Percentiles rank a stretch among this genome's conserved stretches.
These are phyloP conservation scores for Molossus alvarezi DNA, from an alignment of 2,797 vertebrate species.

Conservation along the genomic window DNA sequence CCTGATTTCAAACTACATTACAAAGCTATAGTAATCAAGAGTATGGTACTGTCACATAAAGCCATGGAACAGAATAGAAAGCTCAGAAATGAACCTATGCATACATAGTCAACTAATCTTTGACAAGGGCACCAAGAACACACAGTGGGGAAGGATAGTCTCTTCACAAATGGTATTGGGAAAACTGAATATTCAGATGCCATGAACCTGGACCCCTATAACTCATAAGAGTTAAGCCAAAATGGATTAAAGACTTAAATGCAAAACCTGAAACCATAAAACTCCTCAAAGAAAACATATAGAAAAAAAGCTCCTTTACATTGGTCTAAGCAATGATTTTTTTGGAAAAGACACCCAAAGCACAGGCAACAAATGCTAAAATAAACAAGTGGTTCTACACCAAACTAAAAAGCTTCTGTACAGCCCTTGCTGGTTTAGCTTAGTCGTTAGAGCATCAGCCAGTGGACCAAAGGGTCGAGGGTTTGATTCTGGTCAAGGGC, in stretches of 20 bases:
- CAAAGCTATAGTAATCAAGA: slow-evolving; percentile 6
- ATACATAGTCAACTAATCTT: neutral
- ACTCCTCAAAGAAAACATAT: neutral
- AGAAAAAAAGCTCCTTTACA: neutral
- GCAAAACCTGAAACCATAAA: neutral
- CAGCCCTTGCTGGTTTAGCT: no score
- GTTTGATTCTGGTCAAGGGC: no score
- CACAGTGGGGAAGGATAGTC: neutral
- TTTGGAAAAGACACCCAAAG: neutral
- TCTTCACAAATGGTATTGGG: neutral
- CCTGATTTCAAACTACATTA: neutral
- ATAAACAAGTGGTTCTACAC: no score
- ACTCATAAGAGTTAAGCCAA: neutral
- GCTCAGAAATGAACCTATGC: neutral
- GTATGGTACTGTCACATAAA: neutral
- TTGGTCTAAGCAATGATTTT: neutral
- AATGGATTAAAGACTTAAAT: neutral
- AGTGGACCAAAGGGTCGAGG: no score
- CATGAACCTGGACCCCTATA: neutral
- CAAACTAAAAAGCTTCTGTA: no score
- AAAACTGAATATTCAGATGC: neutral
- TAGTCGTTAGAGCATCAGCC: no score
- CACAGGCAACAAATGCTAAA: neutral
- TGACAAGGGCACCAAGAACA: neutral
- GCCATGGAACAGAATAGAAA: neutral